phyloP scores from a whole-genome alignment of 2,113 vertebrate species.

The Forbesichthys papilliferus region DNA sequence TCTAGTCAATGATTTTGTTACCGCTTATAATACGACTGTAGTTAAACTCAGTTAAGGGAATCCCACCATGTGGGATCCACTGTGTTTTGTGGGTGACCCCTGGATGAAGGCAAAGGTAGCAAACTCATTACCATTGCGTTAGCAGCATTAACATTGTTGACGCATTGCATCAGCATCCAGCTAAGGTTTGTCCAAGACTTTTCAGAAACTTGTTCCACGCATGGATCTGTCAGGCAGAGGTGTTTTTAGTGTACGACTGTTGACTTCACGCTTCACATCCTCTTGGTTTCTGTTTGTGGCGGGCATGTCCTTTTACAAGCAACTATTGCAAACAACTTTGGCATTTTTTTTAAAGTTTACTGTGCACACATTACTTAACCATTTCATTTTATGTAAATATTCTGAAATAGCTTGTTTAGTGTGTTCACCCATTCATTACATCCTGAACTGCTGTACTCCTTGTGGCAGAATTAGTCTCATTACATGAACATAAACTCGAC shows the following conservation, averaged over 20 bases:
- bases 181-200: no score
- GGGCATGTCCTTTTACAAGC: slow-evolving; percentile 3
- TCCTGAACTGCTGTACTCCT: slow-evolving; percentile 33
- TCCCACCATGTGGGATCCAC: no score
- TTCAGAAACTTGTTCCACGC: no score
- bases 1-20: no score
- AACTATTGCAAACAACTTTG: slow-evolving; percentile 7
- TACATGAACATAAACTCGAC: slow-evolving; percentile 38
- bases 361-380: slow-evolving; percentile 21
- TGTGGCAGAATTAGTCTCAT: slow-evolving; percentile 44
- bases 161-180: no score
- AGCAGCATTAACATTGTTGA: no score
- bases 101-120: no score
- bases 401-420: slow-evolving; percentile 41
- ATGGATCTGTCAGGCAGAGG: slow-evolving; percentile 7
- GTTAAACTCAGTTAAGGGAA: no score
- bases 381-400: slow-evolving; percentile 51
- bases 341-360: slow-evolving; percentile 29
- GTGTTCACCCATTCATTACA: slow-evolving; percentile 59
- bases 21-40: no score
- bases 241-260: slow-evolving; percentile 17
- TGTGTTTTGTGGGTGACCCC: no score
- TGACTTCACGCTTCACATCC: slow-evolving; percentile 40
- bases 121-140: no score
- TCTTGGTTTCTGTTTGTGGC: slow-evolving; percentile 3